A percentile compares a stretch with the other conserved stretches of the same genome.
phyloP scores from a whole-genome alignment of 2,797 vertebrate genomes.

The Xerus rutilus region DNA sequence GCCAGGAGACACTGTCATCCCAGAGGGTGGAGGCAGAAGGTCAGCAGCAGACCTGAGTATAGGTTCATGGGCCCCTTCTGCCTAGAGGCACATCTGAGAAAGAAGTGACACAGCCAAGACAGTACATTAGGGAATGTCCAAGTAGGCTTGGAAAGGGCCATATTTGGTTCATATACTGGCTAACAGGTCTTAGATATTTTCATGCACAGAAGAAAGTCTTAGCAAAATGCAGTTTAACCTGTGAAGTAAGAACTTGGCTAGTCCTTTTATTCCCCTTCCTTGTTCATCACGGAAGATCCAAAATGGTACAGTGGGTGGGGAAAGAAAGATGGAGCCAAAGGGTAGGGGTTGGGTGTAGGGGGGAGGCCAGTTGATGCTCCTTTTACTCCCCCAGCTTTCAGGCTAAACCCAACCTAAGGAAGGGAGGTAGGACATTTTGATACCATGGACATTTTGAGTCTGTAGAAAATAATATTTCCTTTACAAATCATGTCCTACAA shows the following conservation, averaged over 20 bases:
- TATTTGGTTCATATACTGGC: too few relatives aligned
- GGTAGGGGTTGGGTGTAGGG: too few relatives aligned
- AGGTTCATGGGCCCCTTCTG: accelerated
- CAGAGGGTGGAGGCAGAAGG: neutral
- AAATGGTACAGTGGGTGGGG: neutral
- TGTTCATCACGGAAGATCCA: neutral
- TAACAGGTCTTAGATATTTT: too few relatives aligned
- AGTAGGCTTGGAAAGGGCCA: too few relatives aligned
- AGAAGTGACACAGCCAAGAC: accelerated
- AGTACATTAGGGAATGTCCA: accelerated
- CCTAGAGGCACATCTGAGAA: accelerated
- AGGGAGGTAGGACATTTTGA: too few relatives aligned
- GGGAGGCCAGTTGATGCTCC: accelerated
- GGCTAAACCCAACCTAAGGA: neutral
- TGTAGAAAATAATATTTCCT: neutral
- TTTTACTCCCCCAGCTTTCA: neutral
- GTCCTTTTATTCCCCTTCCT: neutral
- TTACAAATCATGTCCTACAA: neutral
- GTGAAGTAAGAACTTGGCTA: accelerated
- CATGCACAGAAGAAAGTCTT: neutral
- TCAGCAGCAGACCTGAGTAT: neutral
- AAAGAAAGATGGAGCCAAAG: neutral
- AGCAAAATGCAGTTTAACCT: neutral
- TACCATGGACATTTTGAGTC: neutral
- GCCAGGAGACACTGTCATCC: neutral